Percentiles rank a stretch among this genome's conserved stretches.
phyloP scores from a whole-genome alignment of 2,113 vertebrate genomes.

The Alaudala cheleensis region DNA sequence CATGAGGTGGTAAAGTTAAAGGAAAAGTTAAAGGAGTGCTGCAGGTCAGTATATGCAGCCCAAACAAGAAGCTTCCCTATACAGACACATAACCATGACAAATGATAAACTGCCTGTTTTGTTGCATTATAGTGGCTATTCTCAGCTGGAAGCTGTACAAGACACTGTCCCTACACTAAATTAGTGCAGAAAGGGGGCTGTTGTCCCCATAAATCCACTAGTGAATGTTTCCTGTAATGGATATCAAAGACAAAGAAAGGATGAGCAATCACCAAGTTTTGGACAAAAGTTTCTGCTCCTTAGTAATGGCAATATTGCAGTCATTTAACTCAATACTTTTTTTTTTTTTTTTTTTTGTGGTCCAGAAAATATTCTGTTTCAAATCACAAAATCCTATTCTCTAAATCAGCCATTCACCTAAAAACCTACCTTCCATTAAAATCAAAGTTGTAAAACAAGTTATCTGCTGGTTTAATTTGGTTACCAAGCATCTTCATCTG shows the following conservation, averaged over 20 bases:
- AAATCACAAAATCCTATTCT: neutral
- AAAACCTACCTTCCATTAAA: neutral
- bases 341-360: neutral
- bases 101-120: neutral
- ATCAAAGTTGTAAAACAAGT: neutral
- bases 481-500: neutral
- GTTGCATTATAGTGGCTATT: neutral
- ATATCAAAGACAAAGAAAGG: neutral
- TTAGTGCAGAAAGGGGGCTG: neutral
- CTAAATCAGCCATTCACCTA: neutral
- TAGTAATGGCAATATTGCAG: neutral
- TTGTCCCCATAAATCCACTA: neutral
- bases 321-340: neutral
- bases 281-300: neutral
- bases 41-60: neutral
- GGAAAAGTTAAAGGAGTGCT: neutral
- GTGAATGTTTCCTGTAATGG: neutral
- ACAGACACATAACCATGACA: neutral
- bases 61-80: neutral
- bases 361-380: neutral
- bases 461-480: neutral
- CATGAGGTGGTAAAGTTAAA: neutral
- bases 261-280: neutral
- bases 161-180: neutral
- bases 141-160: neutral